Evolutionary conservation across 2,888 invertebrate genomes (phyloP).

Genomic region (Eudemis profundana): DNA sequence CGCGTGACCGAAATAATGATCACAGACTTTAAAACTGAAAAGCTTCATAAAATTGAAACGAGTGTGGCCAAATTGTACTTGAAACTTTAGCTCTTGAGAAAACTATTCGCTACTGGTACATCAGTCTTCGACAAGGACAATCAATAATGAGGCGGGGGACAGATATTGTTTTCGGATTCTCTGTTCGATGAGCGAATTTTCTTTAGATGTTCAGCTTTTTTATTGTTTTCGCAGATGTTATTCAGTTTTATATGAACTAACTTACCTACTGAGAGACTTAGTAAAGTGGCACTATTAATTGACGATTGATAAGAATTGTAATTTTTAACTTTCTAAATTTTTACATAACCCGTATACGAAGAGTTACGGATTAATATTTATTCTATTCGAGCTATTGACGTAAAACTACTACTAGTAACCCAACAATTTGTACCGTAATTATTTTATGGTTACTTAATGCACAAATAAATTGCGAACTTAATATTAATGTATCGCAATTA

Average conservation of each 20-base stretch:
- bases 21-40: conserved; percentile 53
- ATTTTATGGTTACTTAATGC: neutral
- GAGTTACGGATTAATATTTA: too few species aligned
- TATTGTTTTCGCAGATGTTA: conserved; percentile 10
- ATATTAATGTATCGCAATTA: conserved; percentile 10
- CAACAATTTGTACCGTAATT: too few species aligned
- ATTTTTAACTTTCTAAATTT: too few species aligned
- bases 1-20: conserved; percentile 59
- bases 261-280: neutral
- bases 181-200: neutral
- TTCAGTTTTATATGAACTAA: neutral
- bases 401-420: too few species aligned
- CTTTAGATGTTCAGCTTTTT: conserved; percentile 2
- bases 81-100: conserved; percentile 50
- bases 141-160: neutral
- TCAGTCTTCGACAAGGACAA: conserved; percentile 18
- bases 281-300: too few species aligned
- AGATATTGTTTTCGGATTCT: conserved; percentile 6
- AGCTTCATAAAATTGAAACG: conserved; percentile 54
- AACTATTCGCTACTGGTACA: conserved; percentile 20
- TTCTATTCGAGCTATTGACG: neutral
- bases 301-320: too few species aligned
- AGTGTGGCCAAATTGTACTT: conserved; percentile 51
- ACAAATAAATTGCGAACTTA: neutral
- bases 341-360: too few species aligned